Evolutionary conservation across 2,888 invertebrate species (phyloP), one percentile per base, ranked within the genome.

Genomic region (Apodemia zela): DNA sequence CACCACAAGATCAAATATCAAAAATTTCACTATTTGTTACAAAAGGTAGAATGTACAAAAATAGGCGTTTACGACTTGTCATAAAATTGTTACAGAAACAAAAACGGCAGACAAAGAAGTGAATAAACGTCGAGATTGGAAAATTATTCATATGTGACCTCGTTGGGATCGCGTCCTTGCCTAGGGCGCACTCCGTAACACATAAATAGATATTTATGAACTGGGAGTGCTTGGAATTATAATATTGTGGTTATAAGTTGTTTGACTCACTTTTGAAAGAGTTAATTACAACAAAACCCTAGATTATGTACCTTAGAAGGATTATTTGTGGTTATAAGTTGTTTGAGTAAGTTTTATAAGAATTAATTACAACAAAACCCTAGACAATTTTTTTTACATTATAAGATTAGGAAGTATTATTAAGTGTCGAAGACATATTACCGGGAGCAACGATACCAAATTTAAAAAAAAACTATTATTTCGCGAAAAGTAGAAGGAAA

Each of bases 61-160:
- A 42, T 42, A 65, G 72, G 73, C 74, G 73, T 81, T 81, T 78
- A 79, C 75, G 77, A 80, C 75, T 76, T 74, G 71, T 75, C 77
- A 78, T 77, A 79, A 84, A 85, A 80, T 77, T 76, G 78, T 79
- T 75, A 77, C 71, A 62, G 75, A 69, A 75, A 74, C 77, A 79
- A 78, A 78, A 78, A 75, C 70, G 73, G 67, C 73, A 78, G 76
- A 81, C 79, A 84, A 84, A 81, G 77, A 75, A 80, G 78, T 78
- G 80, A 78, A 80, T 81, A 80, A 84, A 80, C 74, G 81, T 73
- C 69, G 78, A 78, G 78, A 85, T 84, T 80, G 82, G 80, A 80
- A 83, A 85, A 87, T 87, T 85, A 85, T 85, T 87, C 87, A 86
- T 85, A 84, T 76, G 82, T 77, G 82, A 80, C 78, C 81, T 77